Conservation (phyloP, 2,888 invertebrate genomes). For the Branchellion lobata region DNA sequence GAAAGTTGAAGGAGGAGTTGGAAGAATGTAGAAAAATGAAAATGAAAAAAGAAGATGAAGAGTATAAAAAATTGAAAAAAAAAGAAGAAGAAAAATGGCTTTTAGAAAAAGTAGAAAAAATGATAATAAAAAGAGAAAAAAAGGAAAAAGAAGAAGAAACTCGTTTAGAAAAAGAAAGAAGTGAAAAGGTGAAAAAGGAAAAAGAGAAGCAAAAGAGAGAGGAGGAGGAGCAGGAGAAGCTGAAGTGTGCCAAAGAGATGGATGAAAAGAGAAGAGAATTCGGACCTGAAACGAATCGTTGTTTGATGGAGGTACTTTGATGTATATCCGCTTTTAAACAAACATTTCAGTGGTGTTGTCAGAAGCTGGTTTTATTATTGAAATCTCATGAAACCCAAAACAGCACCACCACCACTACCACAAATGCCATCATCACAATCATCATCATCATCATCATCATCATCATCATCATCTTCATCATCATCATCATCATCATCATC, state of each 20-base stretch:
- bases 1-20: not conserved
- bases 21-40: not conserved
- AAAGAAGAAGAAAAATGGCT: not conserved
- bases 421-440: too few species aligned
- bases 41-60: not conserved
- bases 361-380: too few species aligned
- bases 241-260: not conserved
- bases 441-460: too few species aligned
- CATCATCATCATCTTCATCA: too few species aligned
- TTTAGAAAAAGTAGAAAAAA: not conserved
- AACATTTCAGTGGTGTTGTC: too few species aligned
- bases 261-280: not conserved
- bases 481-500: too few species aligned
- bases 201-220: not conserved
- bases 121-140: not conserved
- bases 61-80: not conserved
- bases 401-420: too few species aligned
- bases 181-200: not conserved
- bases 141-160: not conserved
- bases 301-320: not conserved
- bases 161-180: not conserved
- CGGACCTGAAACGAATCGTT: not conserved
- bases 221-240: not conserved
- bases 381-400: too few species aligned
- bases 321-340: not conserved